Conservation (phyloP, 1,140 invertebrate genomes). For the Zaprionus vittiger region DNA sequence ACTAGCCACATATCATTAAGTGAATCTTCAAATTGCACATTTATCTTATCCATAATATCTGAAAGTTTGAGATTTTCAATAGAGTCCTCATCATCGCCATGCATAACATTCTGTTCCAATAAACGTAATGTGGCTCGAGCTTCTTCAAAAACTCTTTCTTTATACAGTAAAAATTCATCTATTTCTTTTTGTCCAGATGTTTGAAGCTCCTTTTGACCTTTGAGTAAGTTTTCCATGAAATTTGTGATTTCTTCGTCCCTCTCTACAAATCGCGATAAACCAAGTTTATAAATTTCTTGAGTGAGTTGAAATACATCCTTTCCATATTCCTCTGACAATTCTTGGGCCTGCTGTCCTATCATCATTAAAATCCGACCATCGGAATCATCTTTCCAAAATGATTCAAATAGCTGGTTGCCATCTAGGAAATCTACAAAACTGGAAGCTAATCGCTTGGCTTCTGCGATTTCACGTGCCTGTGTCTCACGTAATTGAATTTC, state of each 20-base stretch:
- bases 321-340: slow-evolving; percentile 83
- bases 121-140: slow-evolving; percentile 64
- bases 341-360: slow-evolving; percentile 87
- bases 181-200: slow-evolving; percentile 54
- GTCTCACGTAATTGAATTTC: slow-evolving; percentile 85
- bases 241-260: slow-evolving; percentile 89
- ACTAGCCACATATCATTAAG: slow-evolving; percentile 89
- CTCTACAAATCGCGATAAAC: slow-evolving; percentile 87
- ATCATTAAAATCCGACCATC: slow-evolving; percentile 89
- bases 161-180: slow-evolving; percentile 61
- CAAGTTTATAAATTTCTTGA: slow-evolving; percentile 89
- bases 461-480: slow-evolving; percentile 77
- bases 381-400: slow-evolving; percentile 90
- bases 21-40: slow-evolving; percentile 84
- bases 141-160: slow-evolving; percentile 57
- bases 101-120: slow-evolving; percentile 50
- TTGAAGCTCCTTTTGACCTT: slow-evolving; percentile 86
- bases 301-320: slow-evolving; percentile 88
- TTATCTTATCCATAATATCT: slow-evolving; percentile 78
- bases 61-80: slow-evolving; percentile 73
- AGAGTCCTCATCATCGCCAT: slow-evolving; percentile 57
- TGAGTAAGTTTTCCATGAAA: slow-evolving; percentile 88
- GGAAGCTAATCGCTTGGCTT: slow-evolving; percentile 84
- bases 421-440: slow-evolving; percentile 90
- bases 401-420: slow-evolving; percentile 89